Base-by-base conservation (phyloP, 53 echinoderm and acorn worm genomes). In the Echinarachnius parma region DNA sequence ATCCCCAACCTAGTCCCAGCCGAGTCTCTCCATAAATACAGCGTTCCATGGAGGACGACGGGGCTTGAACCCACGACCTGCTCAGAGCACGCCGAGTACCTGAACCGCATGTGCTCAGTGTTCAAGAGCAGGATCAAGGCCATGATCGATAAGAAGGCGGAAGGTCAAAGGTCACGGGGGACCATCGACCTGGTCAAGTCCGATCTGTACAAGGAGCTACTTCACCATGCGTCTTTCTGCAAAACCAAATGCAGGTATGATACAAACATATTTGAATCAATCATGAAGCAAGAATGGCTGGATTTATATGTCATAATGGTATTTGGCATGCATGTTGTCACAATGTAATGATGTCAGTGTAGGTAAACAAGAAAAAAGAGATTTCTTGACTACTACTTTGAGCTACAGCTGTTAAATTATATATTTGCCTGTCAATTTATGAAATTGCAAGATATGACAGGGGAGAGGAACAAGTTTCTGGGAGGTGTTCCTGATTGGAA, bases 161-260 rank as follows among this genome's bases (percentile, higher is more conserved):
- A 68, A n/a, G 52, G 35, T 47, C 68, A 34, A 2, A 68, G n/a
- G 21, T 76, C 81, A 46, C 66, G 80, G 77, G 76, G 62, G 31
- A n/a, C 32, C 16, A 25, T 22, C 22, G 52, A 79, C 60, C 45
- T 32, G 0, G 25, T 55, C 15, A 64, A 19, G 16, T 28, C 63
- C 10, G 23, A 24, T 1, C 26, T 89, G 21, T 89, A 92, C 53
- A 82, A 92, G 56, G 92, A 92, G 27, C 69, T 89, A 5, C 32
- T 92, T 19, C 92, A 92, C 48, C 92, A 92, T 36, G 75, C 80
- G 14, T 64, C 77, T 7, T 92, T 92, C 57, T 81, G 80, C 22
- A 61, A 79, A 31, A 74, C 34, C 21, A 92, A 92, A 56, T 92
- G 89, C 89, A 92, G 86, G 92, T 89, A 60, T 44, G 67, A 25